phyloP scores from a whole-genome alignment of 2,888 invertebrate genomes.

The Synanthedon andrenaeformis region DNA sequence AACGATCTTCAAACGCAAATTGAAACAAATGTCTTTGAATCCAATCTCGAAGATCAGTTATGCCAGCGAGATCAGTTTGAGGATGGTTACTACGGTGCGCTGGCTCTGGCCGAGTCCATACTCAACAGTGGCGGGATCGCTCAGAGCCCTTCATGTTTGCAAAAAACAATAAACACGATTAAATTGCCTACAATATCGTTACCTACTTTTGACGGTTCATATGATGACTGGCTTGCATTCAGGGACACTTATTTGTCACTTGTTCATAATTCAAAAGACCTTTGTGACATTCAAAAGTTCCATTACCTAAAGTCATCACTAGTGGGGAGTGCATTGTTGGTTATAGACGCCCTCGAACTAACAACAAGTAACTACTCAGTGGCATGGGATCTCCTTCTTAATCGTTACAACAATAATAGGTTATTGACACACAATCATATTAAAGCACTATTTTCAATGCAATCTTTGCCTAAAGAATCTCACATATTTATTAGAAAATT shows the following conservation, averaged over 20 bases:
- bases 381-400: not conserved
- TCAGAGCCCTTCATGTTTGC: too few relatives aligned
- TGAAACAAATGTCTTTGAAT: too few relatives aligned
- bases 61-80: too few relatives aligned
- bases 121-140: too few relatives aligned
- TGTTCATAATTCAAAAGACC: not conserved
- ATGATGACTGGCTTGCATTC: conserved; percentile 5
- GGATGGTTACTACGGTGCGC: too few relatives aligned
- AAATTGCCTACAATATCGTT: conserved; percentile 4
- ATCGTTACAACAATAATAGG: not conserved
- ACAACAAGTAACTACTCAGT: not conserved
- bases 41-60: too few relatives aligned
- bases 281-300: not conserved
- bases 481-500: too few relatives aligned
- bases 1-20: too few relatives aligned
- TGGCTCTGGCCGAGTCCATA: too few relatives aligned
- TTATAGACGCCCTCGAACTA: not conserved
- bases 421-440: not conserved
- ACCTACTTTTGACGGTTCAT: conserved; percentile 5
- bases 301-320: not conserved
- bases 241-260: conserved; percentile 4
- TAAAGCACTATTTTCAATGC: not conserved
- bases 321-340: not conserved
- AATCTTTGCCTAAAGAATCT: too few relatives aligned
- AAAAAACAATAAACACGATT: not conserved